Conservation (phyloP, 2,888 invertebrate genomes). For the Chelonus formosanus region DNA sequence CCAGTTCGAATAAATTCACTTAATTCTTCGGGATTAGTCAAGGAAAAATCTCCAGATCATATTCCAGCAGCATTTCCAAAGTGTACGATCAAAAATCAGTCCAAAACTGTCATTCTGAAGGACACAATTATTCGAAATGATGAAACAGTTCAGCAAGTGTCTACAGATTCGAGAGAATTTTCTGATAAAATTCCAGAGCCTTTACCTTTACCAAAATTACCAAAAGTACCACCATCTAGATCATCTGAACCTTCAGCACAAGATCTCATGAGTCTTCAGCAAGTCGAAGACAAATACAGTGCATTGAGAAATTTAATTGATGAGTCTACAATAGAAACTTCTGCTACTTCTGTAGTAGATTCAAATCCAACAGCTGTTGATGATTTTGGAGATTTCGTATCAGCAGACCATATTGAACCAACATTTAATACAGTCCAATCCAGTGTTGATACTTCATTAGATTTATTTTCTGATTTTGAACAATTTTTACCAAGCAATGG, state of each 20-base stretch:
- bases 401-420: slow-evolving; percentile 55
- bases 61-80: slow-evolving; percentile 58
- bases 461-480: slow-evolving; percentile 56
- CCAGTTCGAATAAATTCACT: slow-evolving; percentile 11
- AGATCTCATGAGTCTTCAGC: slow-evolving; percentile 60
- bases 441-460: slow-evolving; percentile 39
- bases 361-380: slow-evolving; percentile 49
- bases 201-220: slow-evolving; percentile 28
- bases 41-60: slow-evolving; percentile 37
- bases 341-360: slow-evolving; percentile 33
- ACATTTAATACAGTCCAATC: slow-evolving; percentile 30
- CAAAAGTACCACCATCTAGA: not conserved
- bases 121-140: slow-evolving; percentile 58
- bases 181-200: slow-evolving; percentile 34
- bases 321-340: slow-evolving; percentile 39
- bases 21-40: slow-evolving; percentile 5
- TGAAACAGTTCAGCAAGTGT: slow-evolving; percentile 14
- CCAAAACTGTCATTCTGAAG: slow-evolving; percentile 61
- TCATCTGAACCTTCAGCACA: slow-evolving; percentile 41
- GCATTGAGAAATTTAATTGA: slow-evolving; percentile 64
- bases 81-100: slow-evolving; percentile 57
- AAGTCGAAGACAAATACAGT: slow-evolving; percentile 65
- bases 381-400: slow-evolving; percentile 67
- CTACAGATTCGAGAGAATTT: slow-evolving; percentile 10
- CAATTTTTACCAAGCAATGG: slow-evolving; percentile 44